Percentiles rank a stretch among this genome's conserved stretches.
These are phyloP conservation scores for Alcedo quadribrachys DNA, from an alignment of 2,797 vertebrate species.

Conservation along the genomic window DNA sequence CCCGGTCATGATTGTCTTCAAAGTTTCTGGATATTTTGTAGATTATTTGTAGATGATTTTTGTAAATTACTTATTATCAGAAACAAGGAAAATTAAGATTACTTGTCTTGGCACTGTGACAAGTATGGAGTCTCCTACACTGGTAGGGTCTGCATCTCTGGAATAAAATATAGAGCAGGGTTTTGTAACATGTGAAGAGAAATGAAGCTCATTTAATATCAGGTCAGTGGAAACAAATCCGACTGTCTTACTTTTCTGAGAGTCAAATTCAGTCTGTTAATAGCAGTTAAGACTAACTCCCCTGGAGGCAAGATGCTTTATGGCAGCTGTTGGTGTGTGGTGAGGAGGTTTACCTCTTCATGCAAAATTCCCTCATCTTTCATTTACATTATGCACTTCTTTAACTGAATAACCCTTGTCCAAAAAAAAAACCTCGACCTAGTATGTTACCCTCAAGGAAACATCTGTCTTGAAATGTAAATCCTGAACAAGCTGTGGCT, in stretches of 20 bases:
- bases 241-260: background rate
- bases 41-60: background rate
- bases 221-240: background rate
- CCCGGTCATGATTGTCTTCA: background rate
- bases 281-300: background rate
- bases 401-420: background rate
- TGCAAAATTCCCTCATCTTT: background rate
- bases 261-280: background rate
- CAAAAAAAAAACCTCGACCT: background rate
- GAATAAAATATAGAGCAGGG: background rate
- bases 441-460: background rate
- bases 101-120: background rate
- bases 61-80: background rate
- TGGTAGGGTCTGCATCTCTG: background rate
- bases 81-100: background rate
- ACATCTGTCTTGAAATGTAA: background rate
- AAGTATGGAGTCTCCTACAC: background rate
- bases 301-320: background rate
- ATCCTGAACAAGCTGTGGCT: background rate
- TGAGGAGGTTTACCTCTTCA: background rate
- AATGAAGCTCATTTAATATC: background rate
- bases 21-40: background rate
- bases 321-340: background rate
- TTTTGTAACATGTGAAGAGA: background rate
- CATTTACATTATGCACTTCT: background rate